Base-by-base conservation (phyloP, 2,888 invertebrate species). In the Drosophila kokeensis region DNA sequence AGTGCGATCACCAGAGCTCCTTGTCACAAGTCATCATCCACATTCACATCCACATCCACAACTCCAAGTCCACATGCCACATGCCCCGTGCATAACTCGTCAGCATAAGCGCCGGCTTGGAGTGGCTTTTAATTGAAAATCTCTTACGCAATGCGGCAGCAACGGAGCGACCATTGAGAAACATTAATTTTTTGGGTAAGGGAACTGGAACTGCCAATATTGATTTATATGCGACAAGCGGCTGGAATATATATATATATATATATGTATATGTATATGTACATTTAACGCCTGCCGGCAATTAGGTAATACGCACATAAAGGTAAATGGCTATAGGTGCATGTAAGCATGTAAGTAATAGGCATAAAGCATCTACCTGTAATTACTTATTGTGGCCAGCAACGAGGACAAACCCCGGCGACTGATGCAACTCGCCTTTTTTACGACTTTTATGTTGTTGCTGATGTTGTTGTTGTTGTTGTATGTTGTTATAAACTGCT, bases 191-290 rank as follows among this genome's bases (percentile, higher is more conserved):
- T 68, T 74, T 74, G 59, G 61, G 45, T 64, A 45, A 72, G 38
- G 40, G 61, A 78, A 79, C 87, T 73, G 81, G 73, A 83, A 75
- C 79, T 79, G 86, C 73, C 81, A 71, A 79, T 81, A 79, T 81
- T 79, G 86, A 79, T 83, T 76, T 77, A 84, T 75, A 68, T 38
- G 55, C 57, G 67, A 53, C 53, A 62, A 65, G 63, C 70, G 57
- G 45, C 48, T 63, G 82, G 58, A 66, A 67, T 70, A 65, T 65
- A 72, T 75, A 49, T 15, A 13, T 30, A 13, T 36, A 54, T 34
- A 18, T 3, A 6, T 36, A 53, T 34, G 11, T 3, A 62, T 55
- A 72, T n/a, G n/a, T n/a, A n/a, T 52, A 30, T 29, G 13, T n/a
- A 15, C 60, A 67, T 61, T 73, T 76, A 61, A 67, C 83, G 81